These are phyloP conservation scores for Prosopocoilus inquinatus DNA, from an alignment of 2,888 invertebrate species.

Conservation along the genomic window DNA sequence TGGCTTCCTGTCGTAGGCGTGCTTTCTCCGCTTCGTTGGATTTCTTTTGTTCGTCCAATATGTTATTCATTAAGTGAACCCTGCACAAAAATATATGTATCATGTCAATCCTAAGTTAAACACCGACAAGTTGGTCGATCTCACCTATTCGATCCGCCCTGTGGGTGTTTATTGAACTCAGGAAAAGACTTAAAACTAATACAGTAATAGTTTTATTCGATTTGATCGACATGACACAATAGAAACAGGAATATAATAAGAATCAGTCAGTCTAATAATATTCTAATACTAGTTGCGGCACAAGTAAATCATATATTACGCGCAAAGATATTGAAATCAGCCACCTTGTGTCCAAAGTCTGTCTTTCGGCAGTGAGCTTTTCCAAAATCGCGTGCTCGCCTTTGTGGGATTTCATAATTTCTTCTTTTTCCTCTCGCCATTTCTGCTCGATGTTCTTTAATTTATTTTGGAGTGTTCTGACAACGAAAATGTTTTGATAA, in stretches of 20 bases:
- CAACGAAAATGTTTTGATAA: background rate
- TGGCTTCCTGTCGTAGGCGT: constrained; percentile 29
- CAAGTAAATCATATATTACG: constrained; percentile 44
- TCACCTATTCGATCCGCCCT: constrained; percentile 35
- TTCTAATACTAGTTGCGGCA: constrained; percentile 32
- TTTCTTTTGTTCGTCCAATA: constrained; percentile 27
- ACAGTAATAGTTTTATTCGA: no score
- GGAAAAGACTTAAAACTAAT: constrained; percentile 6
- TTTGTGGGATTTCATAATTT: constrained; percentile 37
- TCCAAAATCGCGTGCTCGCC: constrained; percentile 39
- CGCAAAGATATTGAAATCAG: constrained; percentile 45
- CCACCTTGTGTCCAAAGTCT: constrained; percentile 46
- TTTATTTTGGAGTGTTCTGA: constrained; percentile 39
- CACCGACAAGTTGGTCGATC: constrained; percentile 38
- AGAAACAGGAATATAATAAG: no score
- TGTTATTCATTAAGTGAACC: constrained; percentile 35
- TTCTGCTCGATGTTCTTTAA: constrained; percentile 40
- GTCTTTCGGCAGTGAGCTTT: constrained; percentile 40
- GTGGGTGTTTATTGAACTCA: constrained; percentile 26
- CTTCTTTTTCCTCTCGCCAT: constrained; percentile 44
- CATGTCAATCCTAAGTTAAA: constrained; percentile 45
- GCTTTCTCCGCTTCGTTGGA: constrained; percentile 20
- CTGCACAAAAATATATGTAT: constrained; percentile 45
- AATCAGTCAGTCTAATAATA: constrained; percentile 4
- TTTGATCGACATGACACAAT: no score